These are phyloP conservation scores for Pocillopora meandrina DNA, from an alignment of 92 coral and sea anemone species.

Conservation along the genomic window DNA sequence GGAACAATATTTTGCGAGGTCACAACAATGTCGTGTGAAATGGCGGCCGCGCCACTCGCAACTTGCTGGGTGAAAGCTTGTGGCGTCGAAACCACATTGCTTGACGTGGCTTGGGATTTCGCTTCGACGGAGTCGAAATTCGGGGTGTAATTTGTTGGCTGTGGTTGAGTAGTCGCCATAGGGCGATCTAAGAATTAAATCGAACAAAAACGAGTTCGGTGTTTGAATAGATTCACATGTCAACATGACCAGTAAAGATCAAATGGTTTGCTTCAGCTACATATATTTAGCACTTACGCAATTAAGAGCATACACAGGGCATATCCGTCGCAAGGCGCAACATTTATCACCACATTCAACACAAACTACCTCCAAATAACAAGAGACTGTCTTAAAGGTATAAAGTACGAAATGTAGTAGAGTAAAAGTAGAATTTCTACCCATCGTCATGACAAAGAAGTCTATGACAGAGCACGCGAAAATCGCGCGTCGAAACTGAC, in stretches of 20 bases:
- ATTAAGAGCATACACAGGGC: neutral
- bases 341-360: neutral
- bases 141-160: constrained; percentile 70
- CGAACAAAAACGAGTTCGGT: constrained; percentile 41
- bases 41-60: constrained; percentile 53
- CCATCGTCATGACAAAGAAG: constrained; percentile 27
- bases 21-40: constrained; percentile 77
- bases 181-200: constrained; percentile 70
- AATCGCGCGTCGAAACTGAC: constrained; percentile 32
- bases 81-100: constrained; percentile 71
- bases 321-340: neutral
- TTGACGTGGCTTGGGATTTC: constrained; percentile 65
- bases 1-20: constrained; percentile 61
- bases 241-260: constrained; percentile 21
- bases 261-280: constrained; percentile 8
- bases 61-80: constrained; percentile 76
- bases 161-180: constrained; percentile 89
- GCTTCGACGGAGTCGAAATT: constrained; percentile 61
- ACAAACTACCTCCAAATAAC: constrained; percentile 10
- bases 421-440: neutral
- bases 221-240: constrained; percentile 53
- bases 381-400: neutral
- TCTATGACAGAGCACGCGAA: constrained; percentile 24
- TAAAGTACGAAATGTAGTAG: neutral
- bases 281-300: constrained; percentile 31